These are phyloP conservation scores for Pharmacophagus antenor DNA, from an alignment of 2,888 invertebrate species.

Conservation along the genomic window DNA sequence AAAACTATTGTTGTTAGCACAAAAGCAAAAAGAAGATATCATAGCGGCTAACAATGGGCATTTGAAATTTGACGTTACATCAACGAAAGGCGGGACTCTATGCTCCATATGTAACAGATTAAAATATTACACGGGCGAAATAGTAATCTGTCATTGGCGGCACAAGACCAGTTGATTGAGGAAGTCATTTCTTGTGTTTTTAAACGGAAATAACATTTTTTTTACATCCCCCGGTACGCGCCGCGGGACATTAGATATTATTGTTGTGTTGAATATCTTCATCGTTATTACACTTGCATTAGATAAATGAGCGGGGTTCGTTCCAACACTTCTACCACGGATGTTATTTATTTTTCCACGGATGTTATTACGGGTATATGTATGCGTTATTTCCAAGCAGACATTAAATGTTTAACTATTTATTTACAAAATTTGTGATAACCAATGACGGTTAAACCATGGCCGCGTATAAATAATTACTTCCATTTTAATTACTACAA, in stretches of 20 bases:
- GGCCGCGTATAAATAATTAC: no score
- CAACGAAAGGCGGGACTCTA: constrained; percentile 61
- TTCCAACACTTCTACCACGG: constrained; percentile 28
- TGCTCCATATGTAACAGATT: constrained; percentile 76
- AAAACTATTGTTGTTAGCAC: constrained; percentile 65
- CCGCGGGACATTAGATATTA: constrained; percentile 63
- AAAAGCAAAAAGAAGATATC: constrained; percentile 79
- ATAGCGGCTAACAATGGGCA: constrained; percentile 55
- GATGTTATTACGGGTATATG: constrained; percentile 28
- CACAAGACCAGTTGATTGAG: constrained; percentile 69
- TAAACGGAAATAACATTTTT: constrained; percentile 72
- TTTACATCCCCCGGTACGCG: constrained; percentile 58
- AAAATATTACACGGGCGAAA: constrained; percentile 62
- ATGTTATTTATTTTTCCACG: constrained; percentile 32
- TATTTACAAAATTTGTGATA: no score
- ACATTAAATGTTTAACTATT: background rate
- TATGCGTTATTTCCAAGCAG: constrained; percentile 29
- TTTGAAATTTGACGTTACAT: constrained; percentile 61
- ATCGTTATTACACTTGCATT: constrained; percentile 51
- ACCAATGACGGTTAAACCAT: no score
- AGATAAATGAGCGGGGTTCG: constrained; percentile 38
- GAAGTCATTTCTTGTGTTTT: constrained; percentile 75
- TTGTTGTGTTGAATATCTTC: constrained; percentile 49
- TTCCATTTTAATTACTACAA: no score
- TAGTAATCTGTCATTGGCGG: constrained; percentile 73